A percentile compares a stretch with the other conserved stretches of the same genome.
phyloP scores from a whole-genome alignment of 1,140 invertebrate species.

The Megalonaias nervosa region DNA sequence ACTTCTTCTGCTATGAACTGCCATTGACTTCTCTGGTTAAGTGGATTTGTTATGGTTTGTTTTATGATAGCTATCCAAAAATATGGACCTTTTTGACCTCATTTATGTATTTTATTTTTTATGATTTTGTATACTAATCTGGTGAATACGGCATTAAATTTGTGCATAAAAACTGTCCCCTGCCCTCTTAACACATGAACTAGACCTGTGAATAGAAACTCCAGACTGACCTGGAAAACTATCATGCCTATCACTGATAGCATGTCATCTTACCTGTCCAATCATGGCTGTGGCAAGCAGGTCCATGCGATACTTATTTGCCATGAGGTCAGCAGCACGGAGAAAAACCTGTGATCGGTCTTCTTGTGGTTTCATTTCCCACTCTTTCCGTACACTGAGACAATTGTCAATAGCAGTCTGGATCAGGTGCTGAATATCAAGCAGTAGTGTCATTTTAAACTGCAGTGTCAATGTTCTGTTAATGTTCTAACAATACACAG shows the following conservation, averaged over 20 bases:
- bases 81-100: no score
- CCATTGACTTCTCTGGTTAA: no score
- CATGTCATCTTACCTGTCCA: slow-evolving; percentile 79
- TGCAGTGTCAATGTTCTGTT: no score
- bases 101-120: no score
- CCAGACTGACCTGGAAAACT: neutral
- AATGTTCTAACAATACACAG: no score
- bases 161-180: no score
- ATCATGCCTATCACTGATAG: neutral
- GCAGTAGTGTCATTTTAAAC: no score
- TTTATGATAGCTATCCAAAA: no score
- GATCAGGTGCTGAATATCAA: slow-evolving; percentile 75
- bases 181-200: neutral
- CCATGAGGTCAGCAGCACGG: slow-evolving; percentile 90
- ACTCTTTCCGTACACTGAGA: slow-evolving; percentile 83
- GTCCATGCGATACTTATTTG: slow-evolving; percentile 90
- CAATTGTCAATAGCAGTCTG: slow-evolving; percentile 89
- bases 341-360: slow-evolving; percentile 78
- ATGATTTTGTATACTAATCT: no score
- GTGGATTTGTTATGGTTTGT: no score
- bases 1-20: no score
- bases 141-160: no score
- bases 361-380: slow-evolving; percentile 87
- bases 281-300: slow-evolving; percentile 98
- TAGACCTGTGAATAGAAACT: neutral